Base-by-base conservation (phyloP, 2,797 vertebrate species). In the Danio choprae region DNA sequence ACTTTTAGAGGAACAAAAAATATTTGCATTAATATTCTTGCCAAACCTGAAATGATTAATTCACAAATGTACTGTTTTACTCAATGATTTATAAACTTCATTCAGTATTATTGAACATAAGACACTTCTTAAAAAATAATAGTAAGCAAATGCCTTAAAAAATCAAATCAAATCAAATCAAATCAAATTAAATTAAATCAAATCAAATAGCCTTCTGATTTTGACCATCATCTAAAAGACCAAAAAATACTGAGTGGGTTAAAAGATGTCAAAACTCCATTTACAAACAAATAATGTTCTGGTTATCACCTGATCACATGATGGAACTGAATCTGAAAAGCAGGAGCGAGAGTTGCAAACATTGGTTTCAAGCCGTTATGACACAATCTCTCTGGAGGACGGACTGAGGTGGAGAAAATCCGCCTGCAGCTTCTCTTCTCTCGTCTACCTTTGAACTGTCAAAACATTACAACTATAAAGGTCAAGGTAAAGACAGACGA, bases 381-480 rank as follows among this genome's bases (percentile, higher is more conserved):
- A 81, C 82, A 74, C 59, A 29, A 85, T 36, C 70, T 81, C 86
- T 83, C 81, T 7, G 46, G 82, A 71, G 79, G 83, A 69, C 60
- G 20, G 38, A 50, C 59, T 74, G 69, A 82, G 53, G 51, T 64
- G 53, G 59, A 64, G 29, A 68, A 76, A 69, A 70, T 60, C 67
- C 43, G 83, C 80, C 65, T 46, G 67, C 55, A 71, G 80, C 78
- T 81, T 76, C 76, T 87, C 76, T 83, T 81, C 75, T 63, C 82
- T 85, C 80, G 53, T 79, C 72, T 65, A 71, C 81, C 83, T 86
- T 76, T 79, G 78, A 79, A 79, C 43, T 77, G 80, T 84, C 81
- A 82, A 90, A 89, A 90, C 89, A 87, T 89, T 84, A 86, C 65
- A 63, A 81, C 81, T 84, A 83, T 79, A 89, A 91, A 91, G 90